Conservation (phyloP, 2,888 invertebrate genomes). For the Phyto melanocephala region DNA sequence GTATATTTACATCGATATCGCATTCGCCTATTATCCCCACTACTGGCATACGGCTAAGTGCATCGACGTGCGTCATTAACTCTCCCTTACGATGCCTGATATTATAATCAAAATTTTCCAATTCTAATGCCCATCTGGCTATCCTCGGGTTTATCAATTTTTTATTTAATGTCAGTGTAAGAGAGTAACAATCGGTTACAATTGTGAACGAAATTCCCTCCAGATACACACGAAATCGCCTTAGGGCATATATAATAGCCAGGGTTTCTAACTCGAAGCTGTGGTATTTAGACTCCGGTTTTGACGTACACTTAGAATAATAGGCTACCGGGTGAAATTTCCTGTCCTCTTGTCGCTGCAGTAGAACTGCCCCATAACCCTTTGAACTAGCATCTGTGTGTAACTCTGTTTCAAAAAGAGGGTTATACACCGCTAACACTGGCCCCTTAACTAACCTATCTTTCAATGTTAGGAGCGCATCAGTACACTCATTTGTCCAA, state of each 20-base stretch:
- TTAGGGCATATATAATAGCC: conserved; percentile 65
- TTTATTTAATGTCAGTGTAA: too few relatives aligned
- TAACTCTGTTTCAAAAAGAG: neutral
- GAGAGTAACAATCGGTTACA: neutral
- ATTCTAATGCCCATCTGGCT: too few relatives aligned
- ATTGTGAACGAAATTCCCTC: neutral
- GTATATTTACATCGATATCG: conserved; percentile 24
- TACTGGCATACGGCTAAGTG: neutral
- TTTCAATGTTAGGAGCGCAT: neutral
- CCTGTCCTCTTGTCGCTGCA: neutral
- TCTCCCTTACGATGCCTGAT: neutral
- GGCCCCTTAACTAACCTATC: neutral
- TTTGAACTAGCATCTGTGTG: neutral
- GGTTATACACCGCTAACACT: neutral
- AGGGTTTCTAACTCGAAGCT: too few relatives aligned
- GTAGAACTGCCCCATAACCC: neutral
- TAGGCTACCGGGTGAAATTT: neutral
- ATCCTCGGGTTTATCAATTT: too few relatives aligned
- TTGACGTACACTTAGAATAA: neutral
- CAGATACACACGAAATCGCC: neutral
- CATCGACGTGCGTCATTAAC: conserved; percentile 9
- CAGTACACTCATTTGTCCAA: neutral
- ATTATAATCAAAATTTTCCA: neutral
- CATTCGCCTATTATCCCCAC: neutral
- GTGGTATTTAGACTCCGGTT: conserved; percentile 40